Evolutionary conservation across 2,797 vertebrate genomes (phyloP).

Genomic region (Smutsia gigantea): DNA sequence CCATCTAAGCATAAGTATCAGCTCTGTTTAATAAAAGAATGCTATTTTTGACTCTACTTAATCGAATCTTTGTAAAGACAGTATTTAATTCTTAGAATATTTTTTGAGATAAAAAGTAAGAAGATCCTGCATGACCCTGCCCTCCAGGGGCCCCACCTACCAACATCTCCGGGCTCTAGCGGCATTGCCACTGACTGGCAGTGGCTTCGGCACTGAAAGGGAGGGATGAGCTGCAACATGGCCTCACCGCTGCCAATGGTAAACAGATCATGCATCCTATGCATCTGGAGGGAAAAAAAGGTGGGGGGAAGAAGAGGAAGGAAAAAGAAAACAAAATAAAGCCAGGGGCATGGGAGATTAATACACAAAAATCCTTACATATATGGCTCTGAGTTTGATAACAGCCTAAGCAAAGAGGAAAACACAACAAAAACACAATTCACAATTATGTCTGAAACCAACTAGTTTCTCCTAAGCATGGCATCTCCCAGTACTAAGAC

Average conservation of each 20-base stretch:
- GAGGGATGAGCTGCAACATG: slow-evolving; percentile 90
- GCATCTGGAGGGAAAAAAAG: slow-evolving; percentile 85
- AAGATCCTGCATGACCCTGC: background rate
- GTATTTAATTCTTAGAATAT: background rate
- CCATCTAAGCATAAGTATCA: background rate
- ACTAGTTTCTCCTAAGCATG: background rate
- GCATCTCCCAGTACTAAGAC: background rate
- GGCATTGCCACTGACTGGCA: slow-evolving; percentile 92
- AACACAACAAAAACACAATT: background rate
- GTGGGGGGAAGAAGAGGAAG: background rate
- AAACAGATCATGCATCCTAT: slow-evolving; percentile 89
- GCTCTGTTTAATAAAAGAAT: background rate
- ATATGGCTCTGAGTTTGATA: background rate
- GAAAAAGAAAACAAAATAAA: background rate
- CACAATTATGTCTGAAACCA: background rate
- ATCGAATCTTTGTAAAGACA: background rate
- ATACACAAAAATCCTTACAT: background rate
- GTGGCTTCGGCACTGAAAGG: slow-evolving; percentile 90
- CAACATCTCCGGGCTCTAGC: slow-evolving; percentile 92
- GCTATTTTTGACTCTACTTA: background rate
- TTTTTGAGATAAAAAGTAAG: slow-evolving; percentile 24
- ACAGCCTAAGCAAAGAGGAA: slow-evolving; percentile 14
- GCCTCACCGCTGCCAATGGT: slow-evolving; percentile 92
- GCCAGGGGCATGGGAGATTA: background rate
- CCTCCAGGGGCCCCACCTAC: slow-evolving; percentile 82